Evolutionary conservation across 2,113 vertebrate species (phyloP).

Genomic region (Lycocorax pyrrhopterus): DNA sequence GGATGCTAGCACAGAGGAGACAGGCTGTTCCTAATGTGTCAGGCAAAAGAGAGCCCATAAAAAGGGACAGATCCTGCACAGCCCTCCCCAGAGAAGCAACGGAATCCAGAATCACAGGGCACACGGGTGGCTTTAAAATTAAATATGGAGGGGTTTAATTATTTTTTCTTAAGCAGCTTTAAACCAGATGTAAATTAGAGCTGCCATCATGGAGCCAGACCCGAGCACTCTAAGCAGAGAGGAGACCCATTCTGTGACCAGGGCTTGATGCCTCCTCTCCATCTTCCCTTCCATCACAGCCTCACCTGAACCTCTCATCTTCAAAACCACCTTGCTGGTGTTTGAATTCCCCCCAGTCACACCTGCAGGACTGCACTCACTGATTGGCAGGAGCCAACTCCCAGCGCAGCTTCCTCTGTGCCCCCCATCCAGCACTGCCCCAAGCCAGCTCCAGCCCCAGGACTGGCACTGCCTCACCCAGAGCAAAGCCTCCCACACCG

Average conservation of each 20-base stretch:
- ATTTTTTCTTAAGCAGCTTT: neutral
- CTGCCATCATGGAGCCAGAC: neutral
- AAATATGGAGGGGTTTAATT: rapidly evolving
- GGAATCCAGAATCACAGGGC: neutral
- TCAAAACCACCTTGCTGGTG: neutral
- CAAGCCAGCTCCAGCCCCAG: neutral
- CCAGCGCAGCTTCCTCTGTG: rapidly evolving
- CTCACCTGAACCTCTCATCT: neutral
- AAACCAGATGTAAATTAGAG: neutral
- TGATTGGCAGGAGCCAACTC: neutral
- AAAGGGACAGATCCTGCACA: neutral
- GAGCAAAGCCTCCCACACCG: neutral
- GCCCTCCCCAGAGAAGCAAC: neutral
- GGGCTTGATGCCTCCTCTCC: neutral
- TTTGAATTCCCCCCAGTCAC: neutral
- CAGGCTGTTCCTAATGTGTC: neutral
- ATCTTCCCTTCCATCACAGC: neutral
- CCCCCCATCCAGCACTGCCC: neutral
- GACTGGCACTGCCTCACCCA: neutral
- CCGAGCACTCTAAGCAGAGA: neutral
- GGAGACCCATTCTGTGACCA: neutral
- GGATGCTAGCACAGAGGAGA: neutral
- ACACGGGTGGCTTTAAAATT: neutral
- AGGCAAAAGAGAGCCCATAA: neutral
- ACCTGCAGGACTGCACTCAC: neutral